Evolutionary conservation across 2,888 invertebrate genomes (phyloP).

Genomic region (Altica lythri): DNA sequence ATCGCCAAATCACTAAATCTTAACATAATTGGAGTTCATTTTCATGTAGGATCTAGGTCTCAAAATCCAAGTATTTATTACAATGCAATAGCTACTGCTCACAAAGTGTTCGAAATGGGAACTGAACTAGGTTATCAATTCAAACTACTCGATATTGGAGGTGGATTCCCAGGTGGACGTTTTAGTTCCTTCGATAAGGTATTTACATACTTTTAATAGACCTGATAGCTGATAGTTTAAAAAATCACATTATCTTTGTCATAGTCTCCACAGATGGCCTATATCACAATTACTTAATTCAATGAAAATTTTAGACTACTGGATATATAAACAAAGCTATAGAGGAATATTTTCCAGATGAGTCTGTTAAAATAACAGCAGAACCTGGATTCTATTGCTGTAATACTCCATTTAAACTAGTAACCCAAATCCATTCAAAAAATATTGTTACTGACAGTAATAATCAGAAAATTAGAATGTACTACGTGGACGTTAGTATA

Average conservation of each 20-base stretch:
- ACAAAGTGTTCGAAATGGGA: conserved; percentile 30
- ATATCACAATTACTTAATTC: no score
- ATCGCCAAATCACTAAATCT: conserved; percentile 24
- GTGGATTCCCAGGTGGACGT: conserved; percentile 30
- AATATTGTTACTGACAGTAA: conserved; percentile 30
- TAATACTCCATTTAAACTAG: conserved; percentile 64
- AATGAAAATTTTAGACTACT: conserved; percentile 48
- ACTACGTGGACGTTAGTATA: conserved; percentile 21
- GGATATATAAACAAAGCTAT: conserved; percentile 60
- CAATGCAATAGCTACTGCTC: conserved; percentile 28
- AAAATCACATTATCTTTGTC: no score
- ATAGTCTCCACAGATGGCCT: no score
- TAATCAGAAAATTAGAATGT: conserved; percentile 9
- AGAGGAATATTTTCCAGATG: conserved; percentile 60
- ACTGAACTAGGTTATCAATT: conserved; percentile 26
- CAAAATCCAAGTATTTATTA: conserved; percentile 16
- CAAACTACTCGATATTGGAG: conserved; percentile 33
- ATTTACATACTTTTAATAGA: no score
- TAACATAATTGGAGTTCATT: conserved; percentile 33
- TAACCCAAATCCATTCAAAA: conserved; percentile 60
- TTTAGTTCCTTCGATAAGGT: conserved; percentile 72
- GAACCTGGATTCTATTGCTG: conserved; percentile 70
- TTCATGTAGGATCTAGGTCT: conserved; percentile 34
- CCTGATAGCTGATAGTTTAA: no score
- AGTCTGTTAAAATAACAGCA: conserved; percentile 57